These are phyloP conservation scores for Cryptoblepharus egeriae DNA, from an alignment of 2,797 vertebrate genomes.

Conservation along the genomic window DNA sequence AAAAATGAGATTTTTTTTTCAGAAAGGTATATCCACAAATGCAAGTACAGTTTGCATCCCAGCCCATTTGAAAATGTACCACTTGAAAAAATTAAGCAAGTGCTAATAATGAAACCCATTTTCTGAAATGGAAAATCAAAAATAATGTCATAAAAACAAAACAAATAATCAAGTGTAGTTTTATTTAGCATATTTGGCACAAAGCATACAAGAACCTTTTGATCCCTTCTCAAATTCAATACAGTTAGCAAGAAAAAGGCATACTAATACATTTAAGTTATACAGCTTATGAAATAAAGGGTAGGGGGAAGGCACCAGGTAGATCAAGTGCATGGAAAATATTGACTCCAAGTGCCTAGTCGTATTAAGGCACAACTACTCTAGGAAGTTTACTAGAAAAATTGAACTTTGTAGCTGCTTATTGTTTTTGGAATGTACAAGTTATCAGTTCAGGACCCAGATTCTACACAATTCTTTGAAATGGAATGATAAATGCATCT, in stretches of 20 bases:
- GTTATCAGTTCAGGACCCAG: slow-evolving; percentile 18
- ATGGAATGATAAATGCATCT: background rate
- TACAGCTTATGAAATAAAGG: slow-evolving; percentile 67
- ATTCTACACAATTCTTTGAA: slow-evolving; percentile 28
- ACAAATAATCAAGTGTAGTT: slow-evolving; percentile 69
- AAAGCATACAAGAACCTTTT: slow-evolving; percentile 71
- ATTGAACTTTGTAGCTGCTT: slow-evolving; percentile 65
- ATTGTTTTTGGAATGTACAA: slow-evolving; percentile 71
- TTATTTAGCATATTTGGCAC: slow-evolving; percentile 77
- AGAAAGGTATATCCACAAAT: background rate
- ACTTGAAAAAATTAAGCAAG: background rate
- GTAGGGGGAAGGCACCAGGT: slow-evolving; percentile 72
- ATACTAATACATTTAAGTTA: slow-evolving; percentile 71
- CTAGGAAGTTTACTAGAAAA: slow-evolving; percentile 67
- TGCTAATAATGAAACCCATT: slow-evolving; percentile 9
- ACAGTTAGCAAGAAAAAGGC: slow-evolving; percentile 67
- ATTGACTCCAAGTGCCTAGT: slow-evolving; percentile 70
- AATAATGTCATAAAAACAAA: background rate
- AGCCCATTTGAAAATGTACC: slow-evolving; percentile 1
- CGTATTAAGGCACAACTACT: slow-evolving; percentile 73
- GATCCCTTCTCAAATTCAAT: slow-evolving; percentile 68
- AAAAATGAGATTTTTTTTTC: background rate
- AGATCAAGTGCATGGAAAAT: slow-evolving; percentile 74
- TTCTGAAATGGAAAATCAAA: slow-evolving; percentile 5
- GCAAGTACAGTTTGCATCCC: background rate